Percentiles rank a stretch among this genome's conserved stretches.
Conservation (phyloP, 2,113 vertebrate genomes). For the Platysternon megacephalum region DNA sequence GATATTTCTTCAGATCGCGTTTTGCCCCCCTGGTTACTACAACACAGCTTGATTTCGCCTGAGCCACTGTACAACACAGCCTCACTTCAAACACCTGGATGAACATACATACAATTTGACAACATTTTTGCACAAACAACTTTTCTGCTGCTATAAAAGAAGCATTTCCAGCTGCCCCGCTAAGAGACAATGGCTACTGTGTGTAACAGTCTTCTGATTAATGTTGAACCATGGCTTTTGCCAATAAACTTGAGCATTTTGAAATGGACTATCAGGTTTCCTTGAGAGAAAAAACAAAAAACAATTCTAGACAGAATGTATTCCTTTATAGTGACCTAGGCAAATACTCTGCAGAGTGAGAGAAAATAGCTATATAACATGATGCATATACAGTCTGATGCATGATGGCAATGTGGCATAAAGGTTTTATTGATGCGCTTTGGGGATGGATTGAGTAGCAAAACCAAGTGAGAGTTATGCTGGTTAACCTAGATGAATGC, state of each 20-base stretch:
- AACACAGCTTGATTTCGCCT: background rate
- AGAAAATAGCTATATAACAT: background rate
- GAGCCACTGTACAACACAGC: accelerated
- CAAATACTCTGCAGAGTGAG: background rate
- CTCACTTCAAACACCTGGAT: background rate
- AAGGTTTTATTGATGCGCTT: background rate
- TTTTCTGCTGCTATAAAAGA: background rate
- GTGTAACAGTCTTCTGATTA: background rate
- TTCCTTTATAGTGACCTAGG: background rate
- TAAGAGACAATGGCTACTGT: background rate
- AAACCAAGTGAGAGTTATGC: background rate
- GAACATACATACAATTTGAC: background rate
- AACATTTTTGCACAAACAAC: background rate
- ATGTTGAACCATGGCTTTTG: background rate
- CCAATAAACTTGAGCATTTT: background rate
- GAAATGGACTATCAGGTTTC: background rate
- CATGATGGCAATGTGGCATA: background rate
- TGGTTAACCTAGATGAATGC: background rate
- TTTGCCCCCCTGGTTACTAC: background rate
- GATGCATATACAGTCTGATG: background rate
- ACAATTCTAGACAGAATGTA: background rate
- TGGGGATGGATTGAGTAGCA: background rate
- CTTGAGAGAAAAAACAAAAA: background rate
- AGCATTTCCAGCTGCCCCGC: background rate
- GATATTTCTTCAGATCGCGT: background rate